Base-by-base conservation (phyloP, 2,888 invertebrate species). In the Chirona hameri region DNA sequence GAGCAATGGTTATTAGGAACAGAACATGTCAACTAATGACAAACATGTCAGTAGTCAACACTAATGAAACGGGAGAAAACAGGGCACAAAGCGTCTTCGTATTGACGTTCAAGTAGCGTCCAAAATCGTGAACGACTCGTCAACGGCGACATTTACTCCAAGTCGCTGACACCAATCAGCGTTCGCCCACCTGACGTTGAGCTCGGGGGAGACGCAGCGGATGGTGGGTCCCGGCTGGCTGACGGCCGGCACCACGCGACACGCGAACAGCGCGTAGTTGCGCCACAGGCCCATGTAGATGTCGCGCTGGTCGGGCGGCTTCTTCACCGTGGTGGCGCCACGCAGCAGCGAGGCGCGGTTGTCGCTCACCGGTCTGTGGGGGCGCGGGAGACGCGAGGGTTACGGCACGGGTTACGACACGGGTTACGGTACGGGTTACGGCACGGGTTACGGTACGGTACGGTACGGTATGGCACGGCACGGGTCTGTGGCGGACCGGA, bases 261-360 rank as follows among this genome's bases (percentile, higher is more conserved):
- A 99, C 14, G 97, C 97, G 90, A 98, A 95, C 27, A 96, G 95
- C 86, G 98, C 92, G 89, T 99, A 98, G 90, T 98, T 98, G 87
- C 97, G 95, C 98, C 99, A 99, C 46, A 99, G 92, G 89, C 96
- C 96, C 91, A 99, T 93, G 88, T 98, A 97, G 57, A 95, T 93
- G 88, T 98, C 98, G 85, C 97, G 91, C 89, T 98, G 98, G 85
- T 95, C 96, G 82, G 96, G 93, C 15, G 96, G 94, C 87, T 97
- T 97, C 86, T 96, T 93, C 0, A 95, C 93, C 10, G 95, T 91
- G 0, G 96, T 93, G 12, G 96, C 94, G 85, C 95, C 93, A 83
- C 99, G 91, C 84, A 99, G 89, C 46, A 99, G 90, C 0, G 98
- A 98, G 0, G 98, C 98, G 85, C 99, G 92, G 87, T 97, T 98